A percentile compares a stretch with the other conserved stretches of the same genome.
These are phyloP conservation scores for Stenopsyche tienmushanensis DNA, from an alignment of 1,140 invertebrate species.

Conservation along the genomic window DNA sequence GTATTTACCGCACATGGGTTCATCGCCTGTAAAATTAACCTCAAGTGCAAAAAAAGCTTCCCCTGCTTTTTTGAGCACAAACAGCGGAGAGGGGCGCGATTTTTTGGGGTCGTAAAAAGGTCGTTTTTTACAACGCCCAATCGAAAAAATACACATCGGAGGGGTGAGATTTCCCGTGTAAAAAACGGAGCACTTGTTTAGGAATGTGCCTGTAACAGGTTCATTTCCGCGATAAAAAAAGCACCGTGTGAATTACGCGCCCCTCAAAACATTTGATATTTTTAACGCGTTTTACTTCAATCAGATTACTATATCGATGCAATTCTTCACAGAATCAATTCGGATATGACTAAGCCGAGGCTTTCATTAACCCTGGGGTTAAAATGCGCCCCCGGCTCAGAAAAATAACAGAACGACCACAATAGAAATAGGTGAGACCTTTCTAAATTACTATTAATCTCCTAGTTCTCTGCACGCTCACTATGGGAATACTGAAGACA, in stretches of 20 bases:
- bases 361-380: constrained; percentile 41
- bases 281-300: neutral
- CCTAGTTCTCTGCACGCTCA: constrained; percentile 1
- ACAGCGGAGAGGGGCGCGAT: constrained; percentile 1
- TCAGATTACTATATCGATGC: neutral
- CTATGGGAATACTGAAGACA: too few relatives aligned
- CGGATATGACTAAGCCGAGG: neutral
- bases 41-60: constrained; percentile 18
- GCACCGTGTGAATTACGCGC: neutral
- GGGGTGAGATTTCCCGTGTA: constrained; percentile 9
- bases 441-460: constrained; percentile 42
- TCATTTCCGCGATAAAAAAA: constrained; percentile 34
- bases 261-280: neutral
- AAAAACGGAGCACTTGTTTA: constrained; percentile 36
- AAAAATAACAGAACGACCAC: constrained; percentile 34
- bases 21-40: constrained; percentile 30
- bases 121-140: constrained; percentile 10
- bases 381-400: constrained; percentile 28
- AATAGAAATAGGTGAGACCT: constrained; percentile 39
- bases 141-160: constrained; percentile 8
- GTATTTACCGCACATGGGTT: too few relatives aligned
- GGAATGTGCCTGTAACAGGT: constrained; percentile 27
- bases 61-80: constrained; percentile 15
- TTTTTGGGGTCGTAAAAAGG: constrained; percentile 19
- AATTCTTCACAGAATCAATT: neutral